Conservation (phyloP, 1,140 invertebrate species). For the Campoletis sonorensis region DNA sequence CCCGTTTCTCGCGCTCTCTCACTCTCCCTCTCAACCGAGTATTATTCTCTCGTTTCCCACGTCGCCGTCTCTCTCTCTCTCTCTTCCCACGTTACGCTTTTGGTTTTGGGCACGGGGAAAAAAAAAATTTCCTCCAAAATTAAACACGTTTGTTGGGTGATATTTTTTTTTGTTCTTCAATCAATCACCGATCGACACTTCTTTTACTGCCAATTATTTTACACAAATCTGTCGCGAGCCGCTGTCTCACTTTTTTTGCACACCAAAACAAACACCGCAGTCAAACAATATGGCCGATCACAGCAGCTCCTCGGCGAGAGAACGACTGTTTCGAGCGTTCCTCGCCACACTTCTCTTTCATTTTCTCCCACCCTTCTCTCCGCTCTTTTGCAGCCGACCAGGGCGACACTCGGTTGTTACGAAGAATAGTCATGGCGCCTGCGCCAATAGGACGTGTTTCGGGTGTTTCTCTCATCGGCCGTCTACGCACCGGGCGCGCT, state of each 20-base stretch:
- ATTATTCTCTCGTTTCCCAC: no score
- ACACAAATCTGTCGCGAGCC: not conserved
- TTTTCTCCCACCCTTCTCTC: no score
- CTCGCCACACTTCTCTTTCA: slow-evolving; percentile 9
- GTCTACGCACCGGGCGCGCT: no score
- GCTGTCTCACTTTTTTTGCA: not conserved
- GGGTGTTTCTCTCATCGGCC: no score
- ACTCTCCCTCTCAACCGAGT: not conserved
- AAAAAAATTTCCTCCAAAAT: no score
- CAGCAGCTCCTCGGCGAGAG: slow-evolving; percentile 40
- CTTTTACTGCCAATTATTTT: slow-evolving; percentile 2
- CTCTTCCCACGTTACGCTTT: no score
- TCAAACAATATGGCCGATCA: slow-evolving; percentile 55
- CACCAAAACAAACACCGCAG: slow-evolving; percentile 54
- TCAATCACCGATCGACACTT: not conserved
- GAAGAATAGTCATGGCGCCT: not conserved
- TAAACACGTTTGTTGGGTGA: no score
- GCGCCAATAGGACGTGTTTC: not conserved
- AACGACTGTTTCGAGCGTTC: slow-evolving; percentile 39
- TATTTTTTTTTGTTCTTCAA: not conserved
- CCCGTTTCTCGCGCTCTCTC: not conserved
- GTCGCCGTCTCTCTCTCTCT: no score
- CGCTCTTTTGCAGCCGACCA: not conserved
- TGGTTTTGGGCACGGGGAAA: no score
- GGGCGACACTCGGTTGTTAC: not conserved